phyloP scores from a whole-genome alignment of 1,140 invertebrate genomes.

The Spodoptera frugiperda region DNA sequence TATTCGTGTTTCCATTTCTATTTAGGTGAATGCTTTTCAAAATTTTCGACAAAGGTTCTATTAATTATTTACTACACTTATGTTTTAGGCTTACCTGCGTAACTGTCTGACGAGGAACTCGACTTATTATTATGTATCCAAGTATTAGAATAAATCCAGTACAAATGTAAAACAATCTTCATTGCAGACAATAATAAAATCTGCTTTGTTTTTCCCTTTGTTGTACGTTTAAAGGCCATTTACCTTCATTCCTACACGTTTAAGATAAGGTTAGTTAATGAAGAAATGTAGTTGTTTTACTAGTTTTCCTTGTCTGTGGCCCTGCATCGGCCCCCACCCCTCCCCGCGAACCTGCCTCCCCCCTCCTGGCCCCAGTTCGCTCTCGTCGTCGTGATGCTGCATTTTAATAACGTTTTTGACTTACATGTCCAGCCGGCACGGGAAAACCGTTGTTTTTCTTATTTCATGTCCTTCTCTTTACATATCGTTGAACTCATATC shows the following conservation, averaged over 20 bases:
- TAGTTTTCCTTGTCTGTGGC: conserved; percentile 38
- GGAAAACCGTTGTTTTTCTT: conserved; percentile 44
- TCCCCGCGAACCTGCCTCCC: conserved; percentile 17
- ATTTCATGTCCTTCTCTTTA: conserved; percentile 34
- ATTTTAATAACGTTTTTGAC: conserved; percentile 66
- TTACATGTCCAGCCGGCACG: conserved; percentile 51
- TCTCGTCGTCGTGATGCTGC: conserved; percentile 57
- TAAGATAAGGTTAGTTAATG: conserved; percentile 23
- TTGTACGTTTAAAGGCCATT: conserved; percentile 4
- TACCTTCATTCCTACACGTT: conserved; percentile 28
- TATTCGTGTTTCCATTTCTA: too few species aligned
- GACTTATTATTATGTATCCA: too few species aligned
- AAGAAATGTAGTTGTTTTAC: conserved; percentile 27
- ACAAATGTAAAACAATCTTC: background rate
- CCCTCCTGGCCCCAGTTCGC: conserved; percentile 28
- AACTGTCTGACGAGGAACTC: too few species aligned
- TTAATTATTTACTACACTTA: too few species aligned
- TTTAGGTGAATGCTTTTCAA: too few species aligned
- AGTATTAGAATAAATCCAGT: background rate
- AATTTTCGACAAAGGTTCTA: too few species aligned
- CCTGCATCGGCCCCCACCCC: conserved; percentile 52
- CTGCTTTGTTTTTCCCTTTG: background rate
- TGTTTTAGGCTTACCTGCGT: too few species aligned
- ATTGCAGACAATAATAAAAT: background rate
- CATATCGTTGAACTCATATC: conserved; percentile 3